Percentiles rank a stretch among this genome's conserved stretches.
Conservation (phyloP, 2,113 vertebrate species). For the Trematomus loennbergii region DNA sequence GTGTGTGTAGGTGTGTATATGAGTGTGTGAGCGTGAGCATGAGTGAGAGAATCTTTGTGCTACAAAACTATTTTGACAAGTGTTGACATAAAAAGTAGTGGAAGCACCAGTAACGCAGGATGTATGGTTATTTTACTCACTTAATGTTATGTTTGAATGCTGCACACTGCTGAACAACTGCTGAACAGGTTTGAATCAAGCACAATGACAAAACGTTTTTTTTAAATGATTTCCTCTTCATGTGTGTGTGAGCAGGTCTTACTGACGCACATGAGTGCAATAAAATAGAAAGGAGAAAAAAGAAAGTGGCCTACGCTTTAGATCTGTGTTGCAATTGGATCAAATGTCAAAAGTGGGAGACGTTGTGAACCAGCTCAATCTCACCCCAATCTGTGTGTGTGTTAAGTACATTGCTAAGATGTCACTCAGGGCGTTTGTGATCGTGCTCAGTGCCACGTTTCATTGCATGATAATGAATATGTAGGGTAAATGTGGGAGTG, state of each 20-base stretch:
- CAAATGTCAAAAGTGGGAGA: conserved; percentile 22
- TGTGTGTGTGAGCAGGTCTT: conserved; percentile 4
- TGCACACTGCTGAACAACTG: too few species aligned
- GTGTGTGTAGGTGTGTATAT: neutral
- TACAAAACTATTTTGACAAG: too few species aligned
- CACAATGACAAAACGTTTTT: too few species aligned
- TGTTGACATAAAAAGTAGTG: too few species aligned
- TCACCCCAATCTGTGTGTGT: neutral
- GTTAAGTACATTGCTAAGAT: neutral
- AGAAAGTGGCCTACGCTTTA: neutral
- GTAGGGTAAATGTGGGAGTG: conserved; percentile 48
- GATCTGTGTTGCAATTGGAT: conserved; percentile 28
- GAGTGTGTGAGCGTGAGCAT: conserved; percentile 1
- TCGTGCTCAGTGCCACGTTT: conserved; percentile 26
- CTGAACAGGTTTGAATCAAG: too few species aligned
- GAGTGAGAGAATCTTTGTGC: too few species aligned
- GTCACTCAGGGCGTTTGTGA: neutral
- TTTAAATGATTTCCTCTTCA: neutral
- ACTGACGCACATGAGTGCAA: neutral
- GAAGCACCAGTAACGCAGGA: too few species aligned
- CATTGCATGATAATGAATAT: conserved; percentile 43
- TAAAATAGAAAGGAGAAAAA: conserved; percentile 3
- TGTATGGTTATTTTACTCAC: too few species aligned
- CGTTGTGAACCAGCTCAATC: conserved; percentile 18
- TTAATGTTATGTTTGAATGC: too few species aligned